Evolutionary conservation across 2,113 vertebrate genomes (phyloP).

Genomic region (Quiscalus mexicanus): DNA sequence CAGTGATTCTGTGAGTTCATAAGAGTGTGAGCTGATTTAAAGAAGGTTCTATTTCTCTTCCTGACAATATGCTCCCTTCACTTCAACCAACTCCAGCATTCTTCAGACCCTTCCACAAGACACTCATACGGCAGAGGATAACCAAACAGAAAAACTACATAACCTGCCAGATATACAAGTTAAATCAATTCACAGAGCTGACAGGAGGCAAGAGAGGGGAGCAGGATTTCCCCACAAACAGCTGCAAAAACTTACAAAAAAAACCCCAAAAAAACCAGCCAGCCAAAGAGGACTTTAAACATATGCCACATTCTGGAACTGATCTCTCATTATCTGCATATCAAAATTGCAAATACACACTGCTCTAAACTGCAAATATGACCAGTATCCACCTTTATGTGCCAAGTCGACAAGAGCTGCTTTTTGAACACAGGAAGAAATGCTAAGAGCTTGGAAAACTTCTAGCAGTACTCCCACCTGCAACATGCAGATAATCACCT

Average conservation of each 20-base stretch:
- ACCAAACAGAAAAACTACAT: not conserved
- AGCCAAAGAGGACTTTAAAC: not conserved
- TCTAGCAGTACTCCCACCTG: not conserved
- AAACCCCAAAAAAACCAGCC: not conserved
- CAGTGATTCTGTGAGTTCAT: not conserved
- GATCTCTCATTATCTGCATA: not conserved
- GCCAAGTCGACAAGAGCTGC: not conserved
- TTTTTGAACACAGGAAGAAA: not conserved
- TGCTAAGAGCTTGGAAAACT: not conserved
- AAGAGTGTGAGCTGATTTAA: not conserved
- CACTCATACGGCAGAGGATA: not conserved
- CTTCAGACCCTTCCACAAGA: not conserved
- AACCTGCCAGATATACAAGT: not conserved
- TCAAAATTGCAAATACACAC: not conserved
- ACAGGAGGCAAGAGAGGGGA: not conserved
- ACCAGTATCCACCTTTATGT: not conserved
- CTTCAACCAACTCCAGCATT: not conserved
- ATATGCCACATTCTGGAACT: not conserved
- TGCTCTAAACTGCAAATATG: not conserved
- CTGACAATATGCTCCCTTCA: not conserved
- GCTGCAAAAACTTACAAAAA: not conserved
- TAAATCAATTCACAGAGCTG: not conserved
- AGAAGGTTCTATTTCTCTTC: not conserved
- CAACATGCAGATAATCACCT: not conserved
- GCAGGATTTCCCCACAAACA: not conserved